A percentile compares a stretch with the other conserved stretches of the same genome.
Evolutionary conservation across 2,797 vertebrate genomes (phyloP).

Genomic region (Galago senegalensis): DNA sequence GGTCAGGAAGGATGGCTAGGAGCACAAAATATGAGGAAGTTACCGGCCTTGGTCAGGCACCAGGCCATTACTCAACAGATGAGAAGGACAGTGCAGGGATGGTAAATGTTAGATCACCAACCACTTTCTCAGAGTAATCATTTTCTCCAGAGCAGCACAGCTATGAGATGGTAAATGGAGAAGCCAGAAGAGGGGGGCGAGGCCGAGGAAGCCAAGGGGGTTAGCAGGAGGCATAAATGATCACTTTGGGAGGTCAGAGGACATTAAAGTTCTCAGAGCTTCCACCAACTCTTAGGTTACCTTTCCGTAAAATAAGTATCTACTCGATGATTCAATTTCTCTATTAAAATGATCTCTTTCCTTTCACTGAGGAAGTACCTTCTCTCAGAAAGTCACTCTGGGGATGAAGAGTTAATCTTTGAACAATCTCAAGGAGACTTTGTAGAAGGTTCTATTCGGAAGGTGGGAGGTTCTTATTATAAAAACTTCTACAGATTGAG

Average conservation of each 20-base stretch:
- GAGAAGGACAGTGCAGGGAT: background rate
- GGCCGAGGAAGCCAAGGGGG: constrained; percentile 7
- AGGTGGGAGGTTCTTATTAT: constrained; percentile 65
- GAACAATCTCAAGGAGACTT: constrained; percentile 49
- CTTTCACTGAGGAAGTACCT: background rate
- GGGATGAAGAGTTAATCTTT: constrained; percentile 73
- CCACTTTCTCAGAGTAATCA: background rate
- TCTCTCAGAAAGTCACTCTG: constrained; percentile 52
- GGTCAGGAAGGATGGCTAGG: background rate
- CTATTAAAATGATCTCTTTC: background rate
- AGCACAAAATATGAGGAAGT: background rate
- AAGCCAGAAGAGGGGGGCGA: constrained; percentile 37
- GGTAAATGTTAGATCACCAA: constrained; percentile 10
- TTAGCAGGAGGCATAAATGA: background rate
- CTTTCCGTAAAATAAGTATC: background rate
- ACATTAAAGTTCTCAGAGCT: background rate
- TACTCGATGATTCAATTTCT: constrained; percentile 31
- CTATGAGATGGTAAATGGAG: background rate
- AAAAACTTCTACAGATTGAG: constrained; percentile 76
- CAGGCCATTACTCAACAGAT: background rate
- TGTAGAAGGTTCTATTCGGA: constrained; percentile 64
- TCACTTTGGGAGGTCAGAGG: background rate
- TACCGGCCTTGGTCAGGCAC: background rate
- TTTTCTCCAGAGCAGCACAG: constrained; percentile 33
- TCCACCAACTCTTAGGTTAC: background rate